Evolutionary conservation across 2,113 vertebrate species (phyloP).

Genomic region (Telmatochromis sp.): DNA sequence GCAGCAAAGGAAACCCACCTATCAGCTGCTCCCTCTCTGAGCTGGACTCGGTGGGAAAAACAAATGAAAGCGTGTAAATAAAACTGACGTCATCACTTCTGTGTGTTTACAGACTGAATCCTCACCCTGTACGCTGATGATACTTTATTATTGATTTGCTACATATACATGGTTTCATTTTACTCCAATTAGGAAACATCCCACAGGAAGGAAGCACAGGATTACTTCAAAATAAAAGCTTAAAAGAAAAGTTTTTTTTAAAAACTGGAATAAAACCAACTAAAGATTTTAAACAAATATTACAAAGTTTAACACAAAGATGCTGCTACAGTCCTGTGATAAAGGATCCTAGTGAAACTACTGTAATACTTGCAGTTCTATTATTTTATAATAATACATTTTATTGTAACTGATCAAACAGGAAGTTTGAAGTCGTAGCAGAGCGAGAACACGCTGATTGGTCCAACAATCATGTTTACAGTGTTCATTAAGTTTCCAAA

Average conservation of each 20-base stretch:
- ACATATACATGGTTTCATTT: not conserved
- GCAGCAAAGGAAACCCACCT: not conserved
- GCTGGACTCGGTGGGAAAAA: not conserved
- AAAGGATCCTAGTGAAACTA: not conserved
- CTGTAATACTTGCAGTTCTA: no score
- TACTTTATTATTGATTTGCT: not conserved
- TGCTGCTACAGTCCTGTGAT: not conserved
- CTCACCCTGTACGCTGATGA: not conserved
- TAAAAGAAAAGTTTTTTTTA: accelerated
- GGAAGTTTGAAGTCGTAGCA: not conserved
- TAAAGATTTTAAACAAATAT: not conserved
- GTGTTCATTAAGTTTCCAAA: not conserved
- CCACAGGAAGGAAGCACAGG: not conserved
- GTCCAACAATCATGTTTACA: accelerated
- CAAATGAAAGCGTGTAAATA: not conserved
- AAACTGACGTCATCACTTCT: not conserved
- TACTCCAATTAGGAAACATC: not conserved
- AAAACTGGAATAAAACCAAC: not conserved
- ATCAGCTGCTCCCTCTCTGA: not conserved
- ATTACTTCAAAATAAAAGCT: not conserved
- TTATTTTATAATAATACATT: no score
- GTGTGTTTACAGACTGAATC: not conserved
- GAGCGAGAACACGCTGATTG: not conserved
- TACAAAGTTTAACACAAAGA: not conserved
- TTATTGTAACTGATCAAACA: not conserved